phyloP scores from a whole-genome alignment of 1,140 invertebrate genomes.

The Microplitis mediator region DNA sequence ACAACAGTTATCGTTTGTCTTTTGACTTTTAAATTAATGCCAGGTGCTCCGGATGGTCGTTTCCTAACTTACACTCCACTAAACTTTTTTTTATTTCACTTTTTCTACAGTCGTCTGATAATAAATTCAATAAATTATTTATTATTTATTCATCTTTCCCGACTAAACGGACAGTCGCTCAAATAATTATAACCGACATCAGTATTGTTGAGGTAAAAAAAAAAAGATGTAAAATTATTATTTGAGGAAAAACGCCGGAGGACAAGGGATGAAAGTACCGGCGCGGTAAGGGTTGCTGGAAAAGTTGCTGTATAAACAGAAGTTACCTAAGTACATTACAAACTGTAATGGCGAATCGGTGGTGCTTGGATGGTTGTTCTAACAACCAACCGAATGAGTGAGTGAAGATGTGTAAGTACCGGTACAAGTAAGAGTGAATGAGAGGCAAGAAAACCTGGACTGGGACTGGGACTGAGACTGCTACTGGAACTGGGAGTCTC shows the following conservation, averaged over 20 bases:
- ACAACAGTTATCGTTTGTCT: constrained; percentile 25
- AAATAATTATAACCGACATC: not conserved
- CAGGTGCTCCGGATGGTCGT: constrained; percentile 26
- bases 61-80: not conserved
- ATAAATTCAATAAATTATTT: too few relatives aligned
- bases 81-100: not conserved
- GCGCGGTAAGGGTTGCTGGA: constrained; percentile 43
- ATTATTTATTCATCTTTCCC: not conserved
- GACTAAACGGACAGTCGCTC: not conserved
- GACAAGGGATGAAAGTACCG: constrained; percentile 52
- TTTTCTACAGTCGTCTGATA: too few relatives aligned
- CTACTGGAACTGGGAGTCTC: constrained; percentile 31
- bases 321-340: constrained; percentile 64
- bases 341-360: constrained; percentile 60
- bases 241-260: constrained; percentile 60
- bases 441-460: not conserved
- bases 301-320: constrained; percentile 64
- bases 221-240: constrained; percentile 41
- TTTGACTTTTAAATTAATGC: constrained; percentile 30
- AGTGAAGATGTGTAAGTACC: not conserved
- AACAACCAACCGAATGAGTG: constrained; percentile 30
- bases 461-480: not conserved
- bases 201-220: not conserved
- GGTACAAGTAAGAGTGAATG: not conserved
- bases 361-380: constrained; percentile 42